Base-by-base conservation (phyloP, 2,113 vertebrate species). In the Podarcis raffonei region DNA sequence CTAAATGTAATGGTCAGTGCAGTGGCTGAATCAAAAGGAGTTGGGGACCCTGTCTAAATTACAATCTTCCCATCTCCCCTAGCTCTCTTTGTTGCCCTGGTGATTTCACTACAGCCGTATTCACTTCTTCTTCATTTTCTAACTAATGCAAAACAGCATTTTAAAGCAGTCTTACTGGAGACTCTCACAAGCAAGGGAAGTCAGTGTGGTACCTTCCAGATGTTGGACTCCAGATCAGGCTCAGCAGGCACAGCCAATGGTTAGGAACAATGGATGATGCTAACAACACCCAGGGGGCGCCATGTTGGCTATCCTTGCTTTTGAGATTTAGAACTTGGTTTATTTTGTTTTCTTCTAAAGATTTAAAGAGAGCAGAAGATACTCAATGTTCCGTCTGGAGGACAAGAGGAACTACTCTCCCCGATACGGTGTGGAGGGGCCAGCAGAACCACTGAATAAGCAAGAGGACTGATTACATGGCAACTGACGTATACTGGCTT, bases 341-440 rank as follows among this genome's bases (percentile, higher is more conserved):
- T 53, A 16, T 13, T 76, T 32, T 32, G 6, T 59, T 81, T 86
- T 86, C 39, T 53, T 85, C 35, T 27, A 75, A n/a, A 27, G 11
- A 32, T 32, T 74, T 65, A n/a, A 59, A 65, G n/a, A 86, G 1
- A 53, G 22, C 62, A 23, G 2, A 8, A 80, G 11, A 77, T 48
- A 81, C 53, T 86, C 9, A 9, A 22, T 76, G 37, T 74, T 75
- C 39, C 88, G 32, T 35, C 93, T 90, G 86, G 92, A 65, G n/a
- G 39, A 89, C 4, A 16, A 68, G 32, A 66, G 30, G 12, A 87
- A 9, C 5, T 89, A 5, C 12, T 89, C 59, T 85, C 18, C 0
- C 11, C 15, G 9, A 66, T 62, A 32, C n/a, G 20, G 86, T 89
- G 83, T 35, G 23, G 37, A 84, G 80, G 18, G 83, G 22, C 32